Evolutionary conservation across 1,140 invertebrate genomes (phyloP), one percentile per base, ranked within the genome.

Genomic region (Cydia strobilella): DNA sequence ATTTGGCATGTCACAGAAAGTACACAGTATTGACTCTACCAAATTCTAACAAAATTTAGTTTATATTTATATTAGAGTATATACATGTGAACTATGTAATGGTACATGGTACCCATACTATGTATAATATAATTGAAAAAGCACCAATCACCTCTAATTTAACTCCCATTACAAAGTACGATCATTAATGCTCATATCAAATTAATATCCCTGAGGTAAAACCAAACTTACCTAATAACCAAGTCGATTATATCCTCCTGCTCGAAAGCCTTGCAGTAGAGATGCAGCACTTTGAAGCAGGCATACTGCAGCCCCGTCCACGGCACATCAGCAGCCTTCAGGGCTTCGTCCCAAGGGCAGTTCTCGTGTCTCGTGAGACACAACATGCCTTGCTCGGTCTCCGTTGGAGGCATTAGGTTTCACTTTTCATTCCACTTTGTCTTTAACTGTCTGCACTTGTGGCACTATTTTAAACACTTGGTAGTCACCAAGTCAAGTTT

Each of bases 211-310:
- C 15, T 15, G 13, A 48, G 15, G 15, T 23, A 59, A n/a, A 23
- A 12, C 5, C 3, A 59, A 72, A 90, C 89, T 94, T 95, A 97
- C 96, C 96, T 95, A 94, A 97, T 95, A 81, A 96, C 96, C 85
- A 96, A 94, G 87, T 96, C 96, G 90, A 96, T 94, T 73, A 97
- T 94, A 93, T 96, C 95, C 86, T 95, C 95, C 84, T 96, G 95
- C 85, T 96, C 95, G 90, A 97, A 97, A 79, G 97, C 96, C 87
- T 96, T 97, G 91, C 96, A 96, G 89, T 97, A 97, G 59, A 97
- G 94, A 85, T 97, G 96, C 62, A 97, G 93, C 65, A 97, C 95
- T 90, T 96, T 95, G 75, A 97, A 94, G 90, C 96, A 97, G 80
- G 96, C 95, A 88, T 96, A 96, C 77, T 95, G 94, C 88, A 97